phyloP scores from a whole-genome alignment of 1,140 invertebrate species.

The Hydropsyche tenuis region DNA sequence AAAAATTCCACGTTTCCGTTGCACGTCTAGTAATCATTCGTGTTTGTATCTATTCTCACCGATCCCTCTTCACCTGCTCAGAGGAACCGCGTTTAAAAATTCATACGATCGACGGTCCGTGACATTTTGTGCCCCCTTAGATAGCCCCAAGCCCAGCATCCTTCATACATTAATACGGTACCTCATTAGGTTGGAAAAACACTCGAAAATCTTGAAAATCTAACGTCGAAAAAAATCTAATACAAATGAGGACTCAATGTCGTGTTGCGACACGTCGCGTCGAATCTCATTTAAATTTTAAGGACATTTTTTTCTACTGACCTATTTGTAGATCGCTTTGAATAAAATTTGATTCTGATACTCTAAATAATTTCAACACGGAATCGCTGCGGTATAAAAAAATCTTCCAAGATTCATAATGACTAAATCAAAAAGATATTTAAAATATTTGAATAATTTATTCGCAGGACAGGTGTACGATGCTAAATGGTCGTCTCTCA shows the following conservation, averaged over 20 bases:
- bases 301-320: not conserved
- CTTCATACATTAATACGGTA: conserved; percentile 38
- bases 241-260: not conserved
- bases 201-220: no score
- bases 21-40: conserved; percentile 23
- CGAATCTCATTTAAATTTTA: not conserved
- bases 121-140: conserved; percentile 40
- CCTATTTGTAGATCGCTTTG: no score
- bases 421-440: not conserved
- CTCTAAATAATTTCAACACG: no score
- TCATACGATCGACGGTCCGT: conserved; percentile 50
- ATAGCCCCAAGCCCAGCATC: not conserved
- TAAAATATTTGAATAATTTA: conserved; percentile 2
- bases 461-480: not conserved
- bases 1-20: conserved; percentile 29
- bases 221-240: no score
- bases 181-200: conserved; percentile 9
- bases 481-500: not conserved
- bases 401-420: no score
- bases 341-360: no score
- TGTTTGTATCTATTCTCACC: conserved; percentile 31
- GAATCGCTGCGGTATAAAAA: no score
- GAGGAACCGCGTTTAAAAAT: conserved; percentile 46
- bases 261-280: not conserved
- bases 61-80: conserved; percentile 21